phyloP scores from a whole-genome alignment of 2,113 vertebrate species.

The Cervus canadensis region DNA sequence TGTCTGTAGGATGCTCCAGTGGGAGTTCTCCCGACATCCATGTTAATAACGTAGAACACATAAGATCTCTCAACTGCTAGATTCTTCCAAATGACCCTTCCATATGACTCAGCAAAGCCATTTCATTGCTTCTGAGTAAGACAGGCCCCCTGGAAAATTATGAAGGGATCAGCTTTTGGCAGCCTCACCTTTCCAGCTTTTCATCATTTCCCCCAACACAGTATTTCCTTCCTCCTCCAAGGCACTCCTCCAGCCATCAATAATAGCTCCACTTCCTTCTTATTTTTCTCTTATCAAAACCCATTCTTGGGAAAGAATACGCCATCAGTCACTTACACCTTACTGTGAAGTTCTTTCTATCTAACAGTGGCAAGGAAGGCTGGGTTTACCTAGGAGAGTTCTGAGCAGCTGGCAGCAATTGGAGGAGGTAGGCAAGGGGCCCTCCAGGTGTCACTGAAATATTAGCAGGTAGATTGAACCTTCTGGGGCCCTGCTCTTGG shows the following conservation, averaged over 20 bases:
- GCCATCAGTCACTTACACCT: constrained; percentile 15
- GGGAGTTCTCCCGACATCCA: background rate
- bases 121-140: constrained; percentile 4
- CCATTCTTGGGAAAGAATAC: background rate
- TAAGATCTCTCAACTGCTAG: background rate
- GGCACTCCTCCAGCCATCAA: background rate
- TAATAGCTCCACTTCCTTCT: background rate
- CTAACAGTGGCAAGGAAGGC: background rate
- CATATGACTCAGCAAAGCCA: background rate
- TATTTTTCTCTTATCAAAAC: constrained; percentile 23
- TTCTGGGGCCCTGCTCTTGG: background rate
- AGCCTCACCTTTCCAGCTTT: background rate
- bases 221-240: background rate
- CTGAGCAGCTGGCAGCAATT: constrained; percentile 31
- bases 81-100: background rate
- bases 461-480: background rate
- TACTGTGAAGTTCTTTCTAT: constrained; percentile 24
- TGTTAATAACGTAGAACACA: background rate
- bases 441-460: constrained; percentile 30
- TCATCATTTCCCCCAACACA: background rate
- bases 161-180: background rate
- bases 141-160: background rate
- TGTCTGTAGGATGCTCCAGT: background rate
- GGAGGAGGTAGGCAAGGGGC: background rate
- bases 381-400: background rate